Evolutionary conservation across 2,888 invertebrate species (phyloP), one percentile per base, ranked within the genome.

Genomic region (Maniola hyperantus): DNA sequence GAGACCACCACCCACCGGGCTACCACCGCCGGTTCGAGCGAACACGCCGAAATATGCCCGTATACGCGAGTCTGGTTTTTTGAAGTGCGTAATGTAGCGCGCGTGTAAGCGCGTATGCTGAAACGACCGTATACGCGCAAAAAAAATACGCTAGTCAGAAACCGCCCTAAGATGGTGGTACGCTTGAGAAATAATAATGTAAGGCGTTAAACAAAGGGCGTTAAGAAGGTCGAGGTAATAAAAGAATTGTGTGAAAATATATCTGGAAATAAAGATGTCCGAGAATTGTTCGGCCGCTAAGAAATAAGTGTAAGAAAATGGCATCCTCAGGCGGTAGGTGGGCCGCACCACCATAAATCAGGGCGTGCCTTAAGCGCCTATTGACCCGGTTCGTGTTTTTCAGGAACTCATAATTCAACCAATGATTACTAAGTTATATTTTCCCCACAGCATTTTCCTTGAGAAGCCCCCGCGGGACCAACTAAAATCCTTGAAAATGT

Each of bases 311-410:
- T 62, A 66, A 66, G 64, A 63, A 66, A 71, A 71, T 66, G 68
- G 62, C 67, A 61, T 65, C 71, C 66, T 64, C 61, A 64, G 73
- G 71, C 72, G 70, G 68, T 70, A 61, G 68, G 70, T 65, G 69
- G 70, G 66, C 66, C 66, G 69, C 58, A 70, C 69, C 64, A 64
- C 68, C 69, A 76, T 80, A 79, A 78, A 81, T 76, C 75, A 77
- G 74, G 75, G 76, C 76, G 76, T 72, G 78, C 74, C 81, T 75
- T 71, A 76, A 79, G 75, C 77, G 78, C 78, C 83, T 75, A 77
- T 77, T 77, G 79, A 75, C 79, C 81, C 76, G 79, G 72, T 80
- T 80, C 77, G 74, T 76, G 74, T 76, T 76, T 78, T 80, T 77
- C 75, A 74, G 74, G 73, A 68, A 74, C 73, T 74, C 74, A 76